Conservation (phyloP, 1,140 invertebrate species). For the Nilaparvata lugens region DNA sequence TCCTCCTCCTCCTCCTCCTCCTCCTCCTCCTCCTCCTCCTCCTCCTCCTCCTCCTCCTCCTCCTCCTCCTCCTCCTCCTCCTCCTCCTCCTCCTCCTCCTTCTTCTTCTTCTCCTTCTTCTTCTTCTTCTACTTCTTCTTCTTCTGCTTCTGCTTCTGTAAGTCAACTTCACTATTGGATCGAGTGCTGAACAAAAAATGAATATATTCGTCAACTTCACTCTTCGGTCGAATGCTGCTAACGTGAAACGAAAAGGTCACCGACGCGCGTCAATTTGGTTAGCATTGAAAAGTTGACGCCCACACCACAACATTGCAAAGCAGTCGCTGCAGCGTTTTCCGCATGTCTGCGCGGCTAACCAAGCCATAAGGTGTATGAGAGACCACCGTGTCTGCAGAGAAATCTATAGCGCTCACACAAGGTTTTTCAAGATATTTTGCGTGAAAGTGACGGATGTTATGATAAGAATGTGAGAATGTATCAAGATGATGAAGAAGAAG, state of each 20-base stretch:
- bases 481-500: too few relatives aligned
- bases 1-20: background rate
- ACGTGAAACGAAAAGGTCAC: background rate
- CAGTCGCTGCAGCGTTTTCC: background rate
- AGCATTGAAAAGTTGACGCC: too few relatives aligned
- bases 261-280: too few relatives aligned
- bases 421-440: too few relatives aligned
- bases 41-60: background rate
- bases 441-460: too few relatives aligned
- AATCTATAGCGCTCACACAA: too few relatives aligned
- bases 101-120: background rate
- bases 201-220: background rate
- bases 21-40: background rate
- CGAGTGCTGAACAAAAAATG: background rate
- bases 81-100: background rate
- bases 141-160: too few relatives aligned
- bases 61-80: background rate
- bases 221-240: background rate
- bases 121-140: too few relatives aligned
- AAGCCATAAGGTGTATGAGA: too few relatives aligned
- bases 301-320: too few relatives aligned
- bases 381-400: too few relatives aligned
- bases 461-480: too few relatives aligned
- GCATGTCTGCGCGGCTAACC: background rate
- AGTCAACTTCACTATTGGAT: background rate